phyloP scores from a whole-genome alignment of 2,888 invertebrate genomes.

The Megalurothrips usitatus region DNA sequence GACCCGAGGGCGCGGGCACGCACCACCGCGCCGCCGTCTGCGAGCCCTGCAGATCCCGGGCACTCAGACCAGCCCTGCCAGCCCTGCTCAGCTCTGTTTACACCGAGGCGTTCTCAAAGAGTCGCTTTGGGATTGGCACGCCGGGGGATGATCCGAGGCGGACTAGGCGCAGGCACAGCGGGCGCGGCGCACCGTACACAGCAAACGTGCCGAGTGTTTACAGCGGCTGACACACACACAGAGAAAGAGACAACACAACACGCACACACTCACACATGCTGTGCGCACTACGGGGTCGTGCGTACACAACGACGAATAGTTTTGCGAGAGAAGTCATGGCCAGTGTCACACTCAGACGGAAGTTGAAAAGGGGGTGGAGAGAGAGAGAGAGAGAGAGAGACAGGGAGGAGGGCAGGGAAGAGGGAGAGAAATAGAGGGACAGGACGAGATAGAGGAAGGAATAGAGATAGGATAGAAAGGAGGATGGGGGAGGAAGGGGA shows the following conservation, averaged over 20 bases:
- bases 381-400: background rate
- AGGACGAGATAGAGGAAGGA: too few relatives aligned
- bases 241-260: background rate
- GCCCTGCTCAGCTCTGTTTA: background rate
- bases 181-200: background rate
- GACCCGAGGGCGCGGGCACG: background rate
- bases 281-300: too few relatives aligned
- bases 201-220: background rate
- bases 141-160: background rate
- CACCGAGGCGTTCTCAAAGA: background rate
- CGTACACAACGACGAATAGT: background rate
- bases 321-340: background rate
- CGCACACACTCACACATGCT: too few relatives aligned
- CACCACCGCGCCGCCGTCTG: background rate
- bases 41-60: background rate
- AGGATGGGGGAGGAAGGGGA: too few relatives aligned
- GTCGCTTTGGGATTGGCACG: background rate
- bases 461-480: too few relatives aligned
- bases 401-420: background rate
- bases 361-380: background rate
- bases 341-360: background rate
- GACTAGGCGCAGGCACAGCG: background rate
- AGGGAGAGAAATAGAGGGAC: too few relatives aligned
- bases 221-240: background rate
- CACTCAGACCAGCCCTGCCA: background rate